A percentile compares a stretch with the other conserved stretches of the same genome.
Conservation (phyloP, 2,888 invertebrate genomes). For the Steinernema scapterisci region DNA sequence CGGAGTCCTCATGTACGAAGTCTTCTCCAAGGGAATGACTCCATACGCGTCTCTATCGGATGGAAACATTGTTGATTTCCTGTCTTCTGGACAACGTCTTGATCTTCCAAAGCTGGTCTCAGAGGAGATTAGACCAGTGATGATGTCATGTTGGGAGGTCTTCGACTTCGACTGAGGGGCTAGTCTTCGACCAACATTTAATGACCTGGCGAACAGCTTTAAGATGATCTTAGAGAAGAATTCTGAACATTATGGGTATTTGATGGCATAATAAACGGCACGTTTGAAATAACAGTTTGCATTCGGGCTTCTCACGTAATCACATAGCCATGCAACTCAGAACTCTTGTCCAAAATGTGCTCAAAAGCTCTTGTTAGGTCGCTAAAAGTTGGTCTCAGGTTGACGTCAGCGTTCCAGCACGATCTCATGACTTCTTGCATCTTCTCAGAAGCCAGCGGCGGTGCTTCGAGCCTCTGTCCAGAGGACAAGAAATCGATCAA, state of each 20-base stretch:
- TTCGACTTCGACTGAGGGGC: not conserved
- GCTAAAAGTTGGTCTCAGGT: not conserved
- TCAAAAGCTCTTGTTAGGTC: not conserved
- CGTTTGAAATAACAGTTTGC: no score
- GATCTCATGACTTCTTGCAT: not conserved
- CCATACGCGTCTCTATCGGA: constrained; percentile 34
- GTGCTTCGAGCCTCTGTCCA: constrained; percentile 3
- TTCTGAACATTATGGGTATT: not conserved
- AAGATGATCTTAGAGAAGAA: not conserved
- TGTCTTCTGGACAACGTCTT: constrained; percentile 13
- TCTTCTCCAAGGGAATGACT: constrained; percentile 32
- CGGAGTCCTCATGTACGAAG: constrained; percentile 32
- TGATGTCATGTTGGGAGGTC: not conserved
- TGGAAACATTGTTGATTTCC: constrained; percentile 34
- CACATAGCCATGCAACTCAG: constrained; percentile 3
- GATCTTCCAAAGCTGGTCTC: not conserved
- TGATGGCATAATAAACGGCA: not conserved
- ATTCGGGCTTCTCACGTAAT: no score
- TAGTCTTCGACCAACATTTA: not conserved
- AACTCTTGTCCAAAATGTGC: constrained; percentile 2
- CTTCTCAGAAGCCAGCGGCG: not conserved
- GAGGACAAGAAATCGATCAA: constrained; percentile 33
- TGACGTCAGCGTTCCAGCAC: constrained; percentile 7
- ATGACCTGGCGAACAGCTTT: not conserved
- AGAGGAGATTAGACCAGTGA: not conserved